These are phyloP conservation scores for Tangara arthus DNA, from an alignment of 2,797 vertebrate species.

Conservation along the genomic window DNA sequence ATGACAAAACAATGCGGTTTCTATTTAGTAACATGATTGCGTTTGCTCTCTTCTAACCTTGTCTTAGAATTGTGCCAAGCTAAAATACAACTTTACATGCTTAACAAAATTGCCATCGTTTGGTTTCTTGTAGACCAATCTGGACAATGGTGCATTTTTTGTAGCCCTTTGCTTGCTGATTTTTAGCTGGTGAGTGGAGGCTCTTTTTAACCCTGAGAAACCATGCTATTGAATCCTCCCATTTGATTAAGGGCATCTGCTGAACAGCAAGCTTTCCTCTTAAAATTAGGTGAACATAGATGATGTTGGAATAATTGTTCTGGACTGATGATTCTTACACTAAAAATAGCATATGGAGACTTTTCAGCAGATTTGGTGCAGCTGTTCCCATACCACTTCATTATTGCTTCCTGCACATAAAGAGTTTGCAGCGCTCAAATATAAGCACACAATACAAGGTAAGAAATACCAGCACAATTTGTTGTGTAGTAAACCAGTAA, in stretches of 20 bases:
- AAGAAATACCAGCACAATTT: not conserved
- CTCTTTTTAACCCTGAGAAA: not conserved
- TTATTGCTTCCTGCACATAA: not conserved
- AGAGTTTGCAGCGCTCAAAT: not conserved
- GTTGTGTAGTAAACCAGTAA: not conserved
- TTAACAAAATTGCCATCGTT: not conserved
- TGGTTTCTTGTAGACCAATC: not conserved
- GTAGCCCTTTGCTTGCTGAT: not conserved
- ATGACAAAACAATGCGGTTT: not conserved
- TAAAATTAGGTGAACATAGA: not conserved
- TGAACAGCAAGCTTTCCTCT: not conserved
- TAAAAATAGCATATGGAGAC: slow-evolving; percentile 25
- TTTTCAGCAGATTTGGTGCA: not conserved
- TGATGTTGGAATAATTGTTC: slow-evolving; percentile 9
- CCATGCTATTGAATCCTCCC: not conserved
- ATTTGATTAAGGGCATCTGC: not conserved
- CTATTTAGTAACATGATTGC: not conserved
- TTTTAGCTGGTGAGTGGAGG: not conserved
- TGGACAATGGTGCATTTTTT: not conserved
- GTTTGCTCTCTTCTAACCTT: not conserved
- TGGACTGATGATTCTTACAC: not conserved
- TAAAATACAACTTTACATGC: not conserved
- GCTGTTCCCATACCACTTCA: not conserved
- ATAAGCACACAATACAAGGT: not conserved
- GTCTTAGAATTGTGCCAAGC: not conserved